A percentile compares a stretch with the other conserved stretches of the same genome.
Evolutionary conservation across 2,888 invertebrate genomes (phyloP).

Genomic region (Dichetophora obliterata): DNA sequence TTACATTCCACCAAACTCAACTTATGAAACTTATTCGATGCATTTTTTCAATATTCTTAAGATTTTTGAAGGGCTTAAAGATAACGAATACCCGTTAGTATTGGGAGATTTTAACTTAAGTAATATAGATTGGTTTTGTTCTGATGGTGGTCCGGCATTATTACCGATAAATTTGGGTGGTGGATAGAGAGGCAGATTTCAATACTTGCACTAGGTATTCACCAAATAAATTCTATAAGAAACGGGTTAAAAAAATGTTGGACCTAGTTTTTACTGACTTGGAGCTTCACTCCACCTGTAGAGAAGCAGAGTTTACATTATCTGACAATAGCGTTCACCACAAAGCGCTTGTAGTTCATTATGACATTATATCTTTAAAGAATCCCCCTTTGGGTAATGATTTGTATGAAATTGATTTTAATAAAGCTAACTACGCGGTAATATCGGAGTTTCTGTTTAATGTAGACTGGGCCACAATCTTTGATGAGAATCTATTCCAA

Average conservation of each 20-base stretch:
- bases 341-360: neutral
- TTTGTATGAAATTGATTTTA: neutral
- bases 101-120: neutral
- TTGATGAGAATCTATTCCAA: neutral
- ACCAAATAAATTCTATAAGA: neutral
- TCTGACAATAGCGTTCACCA: neutral
- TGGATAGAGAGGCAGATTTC: neutral
- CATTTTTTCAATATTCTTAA: neutral
- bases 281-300: neutral
- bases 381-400: neutral
- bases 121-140: neutral
- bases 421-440: neutral
- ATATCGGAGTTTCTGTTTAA: neutral
- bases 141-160: neutral
- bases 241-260: neutral
- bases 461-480: neutral
- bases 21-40: neutral
- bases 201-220: neutral
- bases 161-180: neutral
- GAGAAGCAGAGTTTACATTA: neutral
- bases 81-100: neutral
- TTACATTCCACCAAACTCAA: neutral
- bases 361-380: neutral
- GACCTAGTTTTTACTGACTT: slow-evolving; percentile 1
- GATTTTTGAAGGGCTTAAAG: neutral